Conservation (phyloP, 2,113 vertebrate species). For the Gymnarchus niloticus region DNA sequence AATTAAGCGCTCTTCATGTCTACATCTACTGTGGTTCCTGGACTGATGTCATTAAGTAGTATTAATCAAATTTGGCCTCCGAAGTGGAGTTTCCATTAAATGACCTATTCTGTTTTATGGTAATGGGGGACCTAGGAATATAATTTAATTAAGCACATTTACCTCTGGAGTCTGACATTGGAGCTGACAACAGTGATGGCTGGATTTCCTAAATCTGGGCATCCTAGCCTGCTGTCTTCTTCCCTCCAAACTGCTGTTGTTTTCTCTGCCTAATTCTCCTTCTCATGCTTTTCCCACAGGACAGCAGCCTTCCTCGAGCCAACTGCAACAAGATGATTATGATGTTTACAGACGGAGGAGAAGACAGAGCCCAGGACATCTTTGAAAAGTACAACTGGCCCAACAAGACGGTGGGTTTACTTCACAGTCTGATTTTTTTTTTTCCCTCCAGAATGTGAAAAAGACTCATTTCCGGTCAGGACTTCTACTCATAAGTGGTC, state of each 20-base stretch:
- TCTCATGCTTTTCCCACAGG: constrained; percentile 37
- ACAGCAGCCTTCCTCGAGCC: constrained; percentile 86
- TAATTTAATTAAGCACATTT: constrained; percentile 9
- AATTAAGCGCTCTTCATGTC: background rate
- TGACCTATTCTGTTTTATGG: background rate
- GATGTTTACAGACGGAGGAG: constrained; percentile 98
- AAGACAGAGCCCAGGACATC: constrained; percentile 92
- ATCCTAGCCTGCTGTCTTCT: background rate
- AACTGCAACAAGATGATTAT: constrained; percentile 99
- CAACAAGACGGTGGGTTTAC: constrained; percentile 84
- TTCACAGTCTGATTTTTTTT: background rate
- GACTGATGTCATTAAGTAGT: background rate
- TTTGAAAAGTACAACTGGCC: constrained; percentile 99
- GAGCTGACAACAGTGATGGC: background rate
- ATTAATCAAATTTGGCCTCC: constrained; percentile 10
- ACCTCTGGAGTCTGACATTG: background rate
- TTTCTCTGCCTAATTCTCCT: background rate
- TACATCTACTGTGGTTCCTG: background rate
- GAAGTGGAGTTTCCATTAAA: background rate
- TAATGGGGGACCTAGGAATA: background rate
- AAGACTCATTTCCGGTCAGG: background rate
- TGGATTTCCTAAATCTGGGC: background rate
- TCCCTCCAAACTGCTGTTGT: background rate
- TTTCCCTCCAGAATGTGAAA: background rate
- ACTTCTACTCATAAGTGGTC: background rate